Evolutionary conservation across 1,140 invertebrate genomes (phyloP), one percentile per base, ranked within the genome.

Genomic region (Trichogramma pretiosum): DNA sequence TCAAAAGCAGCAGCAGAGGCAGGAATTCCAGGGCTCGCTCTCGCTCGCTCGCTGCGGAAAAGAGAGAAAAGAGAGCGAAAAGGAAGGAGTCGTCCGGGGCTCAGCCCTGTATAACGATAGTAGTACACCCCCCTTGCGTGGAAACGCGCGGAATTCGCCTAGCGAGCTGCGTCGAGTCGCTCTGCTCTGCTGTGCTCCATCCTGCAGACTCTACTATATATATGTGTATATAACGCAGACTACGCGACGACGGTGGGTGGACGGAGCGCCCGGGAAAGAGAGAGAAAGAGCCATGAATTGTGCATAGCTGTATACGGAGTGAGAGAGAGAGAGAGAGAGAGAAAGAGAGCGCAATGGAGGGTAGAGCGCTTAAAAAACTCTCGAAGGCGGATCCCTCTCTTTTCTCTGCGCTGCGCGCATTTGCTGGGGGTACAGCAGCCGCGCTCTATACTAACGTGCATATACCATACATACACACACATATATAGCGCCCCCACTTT

Each of bases 331-430:
- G 46, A 56, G 44, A 53, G n/a, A n/a, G n/a, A n/a, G n/a, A n/a
- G n/a, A n/a, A n/a, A n/a, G n/a, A n/a, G n/a, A n/a, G n/a, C 38
- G 48, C 14, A 22, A 34, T 46, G 48, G 41, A 47, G 47, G 52
- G 50, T 52, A 52, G 46, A 50, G 46, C 54, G 52, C 50, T 56
- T 60, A 61, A 62, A 62, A 61, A 62, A 61, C 57, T 62, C 55
- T 59, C 60, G 61, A n/a, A n/a, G n/a, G n/a, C n/a, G n/a, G n/a
- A n/a, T n/a, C n/a, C n/a, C n/a, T n/a, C n/a, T n/a, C n/a, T n/a
- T n/a, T n/a, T n/a, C n/a, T n/a, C n/a, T n/a, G n/a, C n/a, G n/a
- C n/a, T n/a, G n/a, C n/a, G n/a, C n/a, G n/a, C n/a, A n/a, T n/a
- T n/a, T n/a, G n/a, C n/a, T n/a, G n/a, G n/a, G n/a, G n/a, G n/a